phyloP scores from a whole-genome alignment of 2,888 invertebrate species.

The Labia minor region DNA sequence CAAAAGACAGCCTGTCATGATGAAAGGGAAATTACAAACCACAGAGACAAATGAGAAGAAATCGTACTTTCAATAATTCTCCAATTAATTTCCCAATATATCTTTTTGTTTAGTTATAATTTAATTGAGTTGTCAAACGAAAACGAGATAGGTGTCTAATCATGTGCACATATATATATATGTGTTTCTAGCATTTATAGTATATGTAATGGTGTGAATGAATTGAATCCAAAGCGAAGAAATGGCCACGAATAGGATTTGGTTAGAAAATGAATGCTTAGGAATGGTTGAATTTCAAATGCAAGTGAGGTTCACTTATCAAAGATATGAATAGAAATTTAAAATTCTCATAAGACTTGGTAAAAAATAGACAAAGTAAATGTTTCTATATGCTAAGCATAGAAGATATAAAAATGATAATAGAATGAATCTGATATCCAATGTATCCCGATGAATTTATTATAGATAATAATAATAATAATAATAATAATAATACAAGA shows the following conservation, averaged over 20 bases:
- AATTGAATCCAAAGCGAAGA: background rate
- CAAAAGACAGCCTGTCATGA: conserved; percentile 2
- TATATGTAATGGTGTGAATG: background rate
- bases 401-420: conserved; percentile 3
- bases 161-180: background rate
- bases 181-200: background rate
- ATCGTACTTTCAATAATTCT: background rate
- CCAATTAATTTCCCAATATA: background rate
- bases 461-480: too few relatives aligned
- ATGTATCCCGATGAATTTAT: too few relatives aligned
- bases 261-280: background rate
- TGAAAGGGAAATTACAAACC: background rate
- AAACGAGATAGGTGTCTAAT: background rate
- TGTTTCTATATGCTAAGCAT: background rate
- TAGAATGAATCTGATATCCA: background rate
- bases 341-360: background rate
- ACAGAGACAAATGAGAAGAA: conserved; percentile 13
- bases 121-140: conserved; percentile 4
- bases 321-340: conserved; percentile 4
- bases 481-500: too few relatives aligned
- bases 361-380: background rate
- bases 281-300: background rate
- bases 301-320: background rate
- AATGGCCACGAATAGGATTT: background rate
- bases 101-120: background rate